These are phyloP conservation scores for Belonocnema kinseyi DNA, from an alignment of 1,140 invertebrate genomes.

Conservation along the genomic window DNA sequence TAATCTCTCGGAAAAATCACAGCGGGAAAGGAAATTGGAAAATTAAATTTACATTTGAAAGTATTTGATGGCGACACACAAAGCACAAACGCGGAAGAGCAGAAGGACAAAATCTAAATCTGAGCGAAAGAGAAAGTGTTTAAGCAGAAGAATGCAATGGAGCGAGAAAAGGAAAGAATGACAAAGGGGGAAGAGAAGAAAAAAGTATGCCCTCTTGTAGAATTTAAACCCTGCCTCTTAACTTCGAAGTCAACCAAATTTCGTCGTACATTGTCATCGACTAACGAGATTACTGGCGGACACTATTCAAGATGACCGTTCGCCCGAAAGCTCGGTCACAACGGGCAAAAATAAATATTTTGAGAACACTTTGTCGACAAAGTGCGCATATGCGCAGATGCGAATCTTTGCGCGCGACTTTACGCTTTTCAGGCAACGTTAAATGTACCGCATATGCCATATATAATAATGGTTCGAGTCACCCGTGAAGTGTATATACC, in stretches of 20 bases:
- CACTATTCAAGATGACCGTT: conserved; percentile 35
- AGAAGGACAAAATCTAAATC: neutral
- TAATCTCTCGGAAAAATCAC: neutral
- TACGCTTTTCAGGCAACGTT: conserved; percentile 36
- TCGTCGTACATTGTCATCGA: conserved; percentile 20
- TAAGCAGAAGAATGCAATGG: conserved; percentile 1
- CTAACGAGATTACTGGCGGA: conserved; percentile 34
- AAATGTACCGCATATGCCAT: neutral
- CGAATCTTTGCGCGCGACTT: conserved; percentile 43
- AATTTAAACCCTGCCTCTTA: conserved; percentile 9
- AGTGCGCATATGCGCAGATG: conserved; percentile 42
- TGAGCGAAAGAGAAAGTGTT: neutral
- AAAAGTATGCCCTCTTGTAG: neutral
- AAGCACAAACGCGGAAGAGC: neutral
- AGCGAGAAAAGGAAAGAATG: conserved; percentile 19
- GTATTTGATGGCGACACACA: neutral
- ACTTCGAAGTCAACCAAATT: conserved; percentile 25
- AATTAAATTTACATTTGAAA: conserved; percentile 29
- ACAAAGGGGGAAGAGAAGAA: neutral
- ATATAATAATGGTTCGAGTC: conserved; percentile 42
- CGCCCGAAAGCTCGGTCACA: conserved; percentile 29
- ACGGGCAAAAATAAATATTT: conserved; percentile 45
- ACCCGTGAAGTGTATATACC: conserved; percentile 41
- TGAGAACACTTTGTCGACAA: conserved; percentile 39
- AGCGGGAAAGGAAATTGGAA: neutral